Evolutionary conservation across 1,140 invertebrate genomes (phyloP).

Genomic region (Dermatophagoides farinae): DNA sequence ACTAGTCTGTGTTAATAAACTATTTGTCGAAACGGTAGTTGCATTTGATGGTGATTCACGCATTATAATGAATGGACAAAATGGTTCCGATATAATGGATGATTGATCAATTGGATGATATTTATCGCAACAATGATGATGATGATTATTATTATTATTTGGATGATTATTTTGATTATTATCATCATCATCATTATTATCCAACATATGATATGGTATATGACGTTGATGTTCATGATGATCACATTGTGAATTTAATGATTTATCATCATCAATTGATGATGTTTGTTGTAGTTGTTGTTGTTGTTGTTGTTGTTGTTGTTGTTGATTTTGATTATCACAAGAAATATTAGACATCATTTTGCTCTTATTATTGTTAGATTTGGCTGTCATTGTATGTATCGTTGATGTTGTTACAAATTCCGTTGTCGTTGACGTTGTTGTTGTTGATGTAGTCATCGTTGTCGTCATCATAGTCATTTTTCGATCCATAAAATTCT

Average conservation of each 20-base stretch:
- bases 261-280: too few species aligned
- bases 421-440: neutral
- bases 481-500: too few species aligned
- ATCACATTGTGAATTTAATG: too few species aligned
- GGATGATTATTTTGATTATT: neutral
- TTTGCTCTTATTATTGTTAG: too few species aligned
- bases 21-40: neutral
- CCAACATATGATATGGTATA: neutral
- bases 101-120: neutral
- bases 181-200: neutral
- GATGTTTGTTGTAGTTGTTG: too few species aligned
- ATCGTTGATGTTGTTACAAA: neutral
- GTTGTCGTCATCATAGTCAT: neutral
- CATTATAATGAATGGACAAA: neutral
- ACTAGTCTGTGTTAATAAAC: neutral
- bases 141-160: neutral
- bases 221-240: neutral
- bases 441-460: neutral
- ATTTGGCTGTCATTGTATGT: too few species aligned
- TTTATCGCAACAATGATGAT: slow-evolving; percentile 3
- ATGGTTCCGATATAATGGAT: neutral
- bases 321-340: too few species aligned
- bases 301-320: too few species aligned
- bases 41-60: slow-evolving; percentile 4
- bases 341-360: too few species aligned